Percentiles rank a stretch among this genome's conserved stretches.
Conservation (phyloP, 2,888 invertebrate species). For the Tetragonula carbonaria region DNA sequence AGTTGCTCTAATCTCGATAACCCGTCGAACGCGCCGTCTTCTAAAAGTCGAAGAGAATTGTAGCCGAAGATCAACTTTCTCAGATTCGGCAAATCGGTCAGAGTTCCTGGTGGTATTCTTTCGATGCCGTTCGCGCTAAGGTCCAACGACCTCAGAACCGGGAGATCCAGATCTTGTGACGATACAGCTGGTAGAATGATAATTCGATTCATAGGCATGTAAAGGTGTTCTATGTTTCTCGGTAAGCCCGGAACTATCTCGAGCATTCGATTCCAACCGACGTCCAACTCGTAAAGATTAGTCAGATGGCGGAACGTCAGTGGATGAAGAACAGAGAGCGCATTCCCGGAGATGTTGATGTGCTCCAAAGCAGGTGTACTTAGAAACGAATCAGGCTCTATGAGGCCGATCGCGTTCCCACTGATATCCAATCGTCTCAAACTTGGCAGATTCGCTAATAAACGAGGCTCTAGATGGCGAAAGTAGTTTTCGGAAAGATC, state of each 20-base stretch:
- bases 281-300: slow-evolving; percentile 91
- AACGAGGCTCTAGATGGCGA: slow-evolving; percentile 88
- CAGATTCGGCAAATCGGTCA: slow-evolving; percentile 88
- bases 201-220: slow-evolving; percentile 90
- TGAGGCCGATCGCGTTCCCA: slow-evolving; percentile 88
- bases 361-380: slow-evolving; percentile 90
- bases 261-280: slow-evolving; percentile 89
- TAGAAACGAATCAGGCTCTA: slow-evolving; percentile 91
- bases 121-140: slow-evolving; percentile 91
- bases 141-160: slow-evolving; percentile 90
- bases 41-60: slow-evolving; percentile 89
- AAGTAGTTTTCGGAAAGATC: slow-evolving; percentile 92
- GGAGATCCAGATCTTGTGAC: slow-evolving; percentile 89
- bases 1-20: slow-evolving; percentile 89
- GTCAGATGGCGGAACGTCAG: slow-evolving; percentile 91
- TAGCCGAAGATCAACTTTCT: slow-evolving; percentile 89
- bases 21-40: slow-evolving; percentile 89
- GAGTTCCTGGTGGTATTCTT: slow-evolving; percentile 87
- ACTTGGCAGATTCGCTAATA: slow-evolving; percentile 91
- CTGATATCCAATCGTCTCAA: slow-evolving; percentile 91
- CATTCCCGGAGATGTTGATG: slow-evolving; percentile 92
- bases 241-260: slow-evolving; percentile 92
- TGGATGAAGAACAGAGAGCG: slow-evolving; percentile 89
- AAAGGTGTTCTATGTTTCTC: slow-evolving; percentile 90
- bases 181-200: slow-evolving; percentile 87